Conservation (phyloP, 2,888 invertebrate species). For the Eupithecia exiguata region DNA sequence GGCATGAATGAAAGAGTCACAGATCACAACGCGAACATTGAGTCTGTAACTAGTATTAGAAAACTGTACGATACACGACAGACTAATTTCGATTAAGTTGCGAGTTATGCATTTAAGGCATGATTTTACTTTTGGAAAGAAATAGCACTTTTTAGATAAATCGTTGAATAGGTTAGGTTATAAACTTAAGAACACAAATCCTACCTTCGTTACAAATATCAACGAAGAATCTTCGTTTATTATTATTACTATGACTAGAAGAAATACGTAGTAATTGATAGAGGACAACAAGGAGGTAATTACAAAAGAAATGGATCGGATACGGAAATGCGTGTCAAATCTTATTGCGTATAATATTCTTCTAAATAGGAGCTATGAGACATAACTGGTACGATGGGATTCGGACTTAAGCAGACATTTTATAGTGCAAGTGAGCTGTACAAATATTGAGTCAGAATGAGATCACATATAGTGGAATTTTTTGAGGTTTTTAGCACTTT, state of each 20-base stretch:
- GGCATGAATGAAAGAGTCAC: background rate
- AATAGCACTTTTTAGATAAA: background rate
- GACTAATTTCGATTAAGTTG: background rate
- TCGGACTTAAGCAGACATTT: background rate
- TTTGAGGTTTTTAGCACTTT: background rate
- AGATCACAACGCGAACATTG: background rate
- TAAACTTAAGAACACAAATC: background rate
- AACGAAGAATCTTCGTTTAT: background rate
- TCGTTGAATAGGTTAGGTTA: background rate
- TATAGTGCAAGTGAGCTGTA: background rate
- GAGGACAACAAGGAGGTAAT: background rate
- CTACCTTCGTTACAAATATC: background rate
- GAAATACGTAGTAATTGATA: background rate
- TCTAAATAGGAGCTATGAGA: background rate
- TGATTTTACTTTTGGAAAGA: too few relatives aligned
- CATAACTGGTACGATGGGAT: background rate
- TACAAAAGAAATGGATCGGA: background rate
- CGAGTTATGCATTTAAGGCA: background rate
- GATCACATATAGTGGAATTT: conserved; percentile 27
- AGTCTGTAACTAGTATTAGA: background rate
- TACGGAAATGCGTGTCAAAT: background rate
- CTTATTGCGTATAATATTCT: background rate
- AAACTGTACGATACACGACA: background rate
- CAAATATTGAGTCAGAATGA: conserved; percentile 32
- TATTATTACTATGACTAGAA: background rate